Percentiles rank a stretch among this genome's conserved stretches.
Evolutionary conservation across 2,113 vertebrate species (phyloP).

Genomic region (Gymnogyps californianus): DNA sequence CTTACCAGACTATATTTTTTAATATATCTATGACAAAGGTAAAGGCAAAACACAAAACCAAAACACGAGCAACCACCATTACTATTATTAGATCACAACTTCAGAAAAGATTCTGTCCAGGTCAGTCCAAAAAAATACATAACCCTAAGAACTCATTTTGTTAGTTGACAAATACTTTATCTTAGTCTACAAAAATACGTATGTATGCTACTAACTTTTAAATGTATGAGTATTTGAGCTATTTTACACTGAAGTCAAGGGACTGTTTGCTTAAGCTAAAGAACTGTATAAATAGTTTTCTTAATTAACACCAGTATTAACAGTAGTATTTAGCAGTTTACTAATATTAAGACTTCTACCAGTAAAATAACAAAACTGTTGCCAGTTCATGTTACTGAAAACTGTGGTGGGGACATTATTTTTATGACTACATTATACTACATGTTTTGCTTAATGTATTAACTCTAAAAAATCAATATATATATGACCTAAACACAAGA

Average conservation of each 20-base stretch:
- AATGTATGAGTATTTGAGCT: neutral
- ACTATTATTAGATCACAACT: neutral
- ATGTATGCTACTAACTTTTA: neutral
- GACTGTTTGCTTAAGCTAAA: neutral
- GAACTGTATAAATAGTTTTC: neutral
- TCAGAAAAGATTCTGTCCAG: neutral
- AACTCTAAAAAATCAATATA: neutral
- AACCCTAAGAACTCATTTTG: neutral
- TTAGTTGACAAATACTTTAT: neutral
- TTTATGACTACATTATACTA: neutral
- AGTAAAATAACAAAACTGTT: neutral
- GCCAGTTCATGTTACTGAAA: neutral
- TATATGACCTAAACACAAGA: neutral
- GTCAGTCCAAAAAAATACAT: neutral
- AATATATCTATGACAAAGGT: neutral
- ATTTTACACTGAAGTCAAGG: neutral
- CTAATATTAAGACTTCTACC: neutral
- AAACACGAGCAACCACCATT: neutral
- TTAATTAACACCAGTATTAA: neutral
- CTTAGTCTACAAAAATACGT: neutral
- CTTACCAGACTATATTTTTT: neutral
- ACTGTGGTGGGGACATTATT: neutral
- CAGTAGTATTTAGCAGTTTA: neutral
- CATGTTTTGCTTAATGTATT: neutral
- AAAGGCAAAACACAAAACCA: neutral